A percentile compares a stretch with the other conserved stretches of the same genome.
phyloP scores from a whole-genome alignment of 2,888 invertebrate species.

The Athalia cordata region DNA sequence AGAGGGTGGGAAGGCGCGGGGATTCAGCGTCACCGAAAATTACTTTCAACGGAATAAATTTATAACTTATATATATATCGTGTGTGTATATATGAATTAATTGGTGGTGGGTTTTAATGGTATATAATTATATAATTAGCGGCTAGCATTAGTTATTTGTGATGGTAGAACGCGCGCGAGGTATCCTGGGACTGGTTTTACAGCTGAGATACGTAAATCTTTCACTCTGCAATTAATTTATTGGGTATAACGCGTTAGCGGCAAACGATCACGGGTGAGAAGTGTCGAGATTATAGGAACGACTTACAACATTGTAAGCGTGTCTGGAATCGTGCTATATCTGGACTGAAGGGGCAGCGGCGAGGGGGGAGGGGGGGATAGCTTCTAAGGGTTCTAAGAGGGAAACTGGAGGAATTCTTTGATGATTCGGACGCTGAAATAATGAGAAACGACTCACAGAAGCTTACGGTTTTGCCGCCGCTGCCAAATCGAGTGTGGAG shows the following conservation, averaged over 20 bases:
- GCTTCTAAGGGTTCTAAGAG: too few relatives aligned
- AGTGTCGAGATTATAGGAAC: conserved; percentile 32
- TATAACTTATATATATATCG: conserved; percentile 24
- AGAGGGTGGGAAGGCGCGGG: background rate
- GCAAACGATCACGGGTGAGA: background rate
- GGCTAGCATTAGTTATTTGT: conserved; percentile 59
- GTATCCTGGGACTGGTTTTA: conserved; percentile 62
- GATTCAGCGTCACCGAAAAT: conserved; percentile 33
- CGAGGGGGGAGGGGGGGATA: too few relatives aligned
- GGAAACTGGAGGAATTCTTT: too few relatives aligned
- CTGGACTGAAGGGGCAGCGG: too few relatives aligned
- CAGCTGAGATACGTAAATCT: conserved; percentile 70
- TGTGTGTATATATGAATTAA: conserved; percentile 57
- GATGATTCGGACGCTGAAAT: too few relatives aligned
- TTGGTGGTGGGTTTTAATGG: conserved; percentile 66
- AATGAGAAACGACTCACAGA: background rate
- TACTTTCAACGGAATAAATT: conserved; percentile 50
- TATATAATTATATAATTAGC: conserved; percentile 72
- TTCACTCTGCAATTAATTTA: conserved; percentile 68
- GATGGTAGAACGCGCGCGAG: conserved; percentile 55
- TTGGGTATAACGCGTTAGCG: conserved; percentile 56
- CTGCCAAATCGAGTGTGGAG: too few relatives aligned
- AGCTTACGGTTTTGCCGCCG: background rate
- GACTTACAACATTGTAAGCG: conserved; percentile 7
- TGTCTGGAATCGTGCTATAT: background rate